Percentiles rank a stretch among this genome's conserved stretches.
Evolutionary conservation across 2,888 invertebrate genomes (phyloP).

Genomic region (Plutella xylostella): DNA sequence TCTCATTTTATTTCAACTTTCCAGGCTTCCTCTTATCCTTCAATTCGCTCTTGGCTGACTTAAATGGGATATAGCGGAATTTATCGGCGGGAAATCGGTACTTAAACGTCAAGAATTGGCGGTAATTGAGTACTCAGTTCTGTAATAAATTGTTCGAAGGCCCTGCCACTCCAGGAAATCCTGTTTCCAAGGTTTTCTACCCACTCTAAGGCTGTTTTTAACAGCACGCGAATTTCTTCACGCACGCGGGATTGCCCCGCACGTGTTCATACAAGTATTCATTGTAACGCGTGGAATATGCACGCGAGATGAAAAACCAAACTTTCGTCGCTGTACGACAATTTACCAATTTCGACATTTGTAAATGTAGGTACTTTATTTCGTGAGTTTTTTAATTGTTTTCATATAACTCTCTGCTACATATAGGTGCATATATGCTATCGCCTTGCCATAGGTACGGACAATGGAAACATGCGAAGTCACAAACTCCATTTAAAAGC

Average conservation of each 20-base stretch:
- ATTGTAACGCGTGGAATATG: no score
- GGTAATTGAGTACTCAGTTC: slow-evolving; percentile 6
- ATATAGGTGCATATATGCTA: neutral
- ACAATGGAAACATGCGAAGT: slow-evolving; percentile 28
- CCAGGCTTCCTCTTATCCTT: neutral
- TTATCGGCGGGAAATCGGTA: neutral
- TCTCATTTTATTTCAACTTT: no score
- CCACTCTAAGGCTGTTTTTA: no score
- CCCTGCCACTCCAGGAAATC: neutral
- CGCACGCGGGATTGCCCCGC: no score
- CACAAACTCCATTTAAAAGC: slow-evolving; percentile 61
- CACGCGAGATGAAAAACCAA: neutral
- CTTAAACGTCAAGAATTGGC: neutral
- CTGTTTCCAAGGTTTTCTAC: neutral
- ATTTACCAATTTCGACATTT: neutral
- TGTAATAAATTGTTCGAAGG: neutral
- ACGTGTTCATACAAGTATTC: no score
- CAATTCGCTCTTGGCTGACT: neutral
- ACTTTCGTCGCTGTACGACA: neutral
- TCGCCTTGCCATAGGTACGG: slow-evolving; percentile 2
- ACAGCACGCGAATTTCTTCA: no score
- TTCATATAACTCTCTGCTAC: neutral
- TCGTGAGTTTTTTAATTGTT: neutral
- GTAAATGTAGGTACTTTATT: neutral
- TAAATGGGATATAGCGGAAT: neutral